Base-by-base conservation (phyloP, 2,113 vertebrate species). In the Morone chrysops region DNA sequence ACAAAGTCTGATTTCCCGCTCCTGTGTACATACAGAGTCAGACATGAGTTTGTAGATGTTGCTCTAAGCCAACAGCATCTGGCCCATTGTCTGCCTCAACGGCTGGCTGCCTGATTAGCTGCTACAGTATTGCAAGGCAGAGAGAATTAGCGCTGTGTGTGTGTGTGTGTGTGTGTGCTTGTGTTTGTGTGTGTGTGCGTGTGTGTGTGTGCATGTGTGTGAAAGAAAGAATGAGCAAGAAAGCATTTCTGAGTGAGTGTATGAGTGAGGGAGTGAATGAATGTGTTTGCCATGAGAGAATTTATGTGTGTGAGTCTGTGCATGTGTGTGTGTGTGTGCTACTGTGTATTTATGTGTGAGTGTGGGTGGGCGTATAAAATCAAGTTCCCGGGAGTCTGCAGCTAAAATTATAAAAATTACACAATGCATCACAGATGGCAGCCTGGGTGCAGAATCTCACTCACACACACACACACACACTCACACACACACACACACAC, bases 51-150 rank as follows among this genome's bases (percentile, higher is more conserved):
- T 88, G 83, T 83, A 74, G 75, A 81, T 88, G 89, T 84, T 85
- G 87, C 85, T 87, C 69, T 83, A 70, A 92, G 89, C 93, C 84
- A 85, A 72, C 82, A 92, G 89, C 92, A 93, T 92, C 91, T 93
- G 93, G 90, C 84, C 87, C 61, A 89, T 91, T 92, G 92, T 93
- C 83, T 91, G 83, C 70, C 70, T 82, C 85, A 82, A 86, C 73
- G 91, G 90, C 89, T 88, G 89, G 88, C 82, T 92, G 90, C 85
- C 85, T 89, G 87, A 92, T 94, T 90, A 92, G 93, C 90, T 87
- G 86, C 90, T 78, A 82, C 66, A 70, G 63, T 78, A 74, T 70
- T 76, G 81, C 81, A 88, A 80, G 43, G 83, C 75, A 63, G 53
- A 72, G 62, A 88, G 74, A 88, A 90, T 89, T 79, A 91, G 70